Base-by-base conservation (phyloP, 2,797 vertebrate genomes). In the Ctenochaetus hawaiiensis region DNA sequence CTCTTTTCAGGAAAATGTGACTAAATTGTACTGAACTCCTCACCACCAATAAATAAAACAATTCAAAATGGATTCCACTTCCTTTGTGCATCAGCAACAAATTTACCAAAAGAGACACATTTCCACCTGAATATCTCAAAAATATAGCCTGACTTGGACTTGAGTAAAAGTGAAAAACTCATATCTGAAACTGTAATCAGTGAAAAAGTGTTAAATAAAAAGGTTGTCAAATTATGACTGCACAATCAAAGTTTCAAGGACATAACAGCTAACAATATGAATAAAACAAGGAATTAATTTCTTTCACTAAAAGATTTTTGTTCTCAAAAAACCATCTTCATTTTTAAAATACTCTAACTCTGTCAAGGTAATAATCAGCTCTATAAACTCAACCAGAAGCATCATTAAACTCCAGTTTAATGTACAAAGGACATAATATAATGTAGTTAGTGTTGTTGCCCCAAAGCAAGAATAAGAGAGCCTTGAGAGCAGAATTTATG, bases 171-270 rank as follows among this genome's bases (percentile, higher is more conserved):
- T 18, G 8, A 59, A 44, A 43, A 14, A 20, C 43, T 76, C 37
- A 22, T 13, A 49, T 23, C 2, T n/a, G 22, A 39, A 39, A 41
- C 62, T 69, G 62, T 43, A 66, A 79, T 62, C 45, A 58, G 56
- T 53, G 34, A 73, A 71, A 18, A 16, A 44, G 22, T 59, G 37
- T 78, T 65, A 57, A 59, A 77, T 34, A 34, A 34, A 34, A 34
- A 34, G 2, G 30, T 30, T 30, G 30, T 30, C 30, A 30, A 1
- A 34, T 62, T 20, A 47, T 45, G 41, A 5, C 5, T 39, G 3
- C 56, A 41, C 43, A 73, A 47, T 79, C 48, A 56, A 30, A 69
- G 59, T 9, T 41, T 8, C 56, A 67, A 71, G 47, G 52, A 71
- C 60, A 57, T n/a, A 53, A 39, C 16, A 43, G 18, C 17, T 2